Percentiles rank a stretch among this genome's conserved stretches.
phyloP scores from a whole-genome alignment of 2,113 vertebrate species.

The Himantopus leucocephalus region DNA sequence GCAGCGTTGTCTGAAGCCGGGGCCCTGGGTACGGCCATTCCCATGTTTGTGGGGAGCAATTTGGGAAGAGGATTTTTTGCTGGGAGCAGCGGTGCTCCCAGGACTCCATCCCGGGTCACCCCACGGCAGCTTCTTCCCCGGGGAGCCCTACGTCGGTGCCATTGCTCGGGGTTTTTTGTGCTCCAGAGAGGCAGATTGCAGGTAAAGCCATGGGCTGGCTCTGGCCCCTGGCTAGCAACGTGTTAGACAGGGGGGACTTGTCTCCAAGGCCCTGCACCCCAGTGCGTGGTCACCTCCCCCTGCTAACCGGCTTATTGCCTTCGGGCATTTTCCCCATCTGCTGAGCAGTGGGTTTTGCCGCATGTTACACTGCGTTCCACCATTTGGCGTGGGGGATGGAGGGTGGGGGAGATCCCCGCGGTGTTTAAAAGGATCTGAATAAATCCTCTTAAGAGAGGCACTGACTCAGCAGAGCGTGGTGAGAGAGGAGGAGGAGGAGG shows the following conservation, averaged over 20 bases:
- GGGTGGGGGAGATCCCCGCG: neutral
- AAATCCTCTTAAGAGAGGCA: conserved; percentile 39
- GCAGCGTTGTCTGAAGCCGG: neutral
- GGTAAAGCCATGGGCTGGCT: neutral
- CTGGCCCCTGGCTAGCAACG: neutral
- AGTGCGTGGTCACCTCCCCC: neutral
- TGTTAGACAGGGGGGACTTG: neutral
- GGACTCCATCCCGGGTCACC: neutral
- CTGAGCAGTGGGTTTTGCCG: neutral
- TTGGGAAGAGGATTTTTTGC: neutral
- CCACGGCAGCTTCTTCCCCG: neutral
- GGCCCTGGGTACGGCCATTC: neutral
- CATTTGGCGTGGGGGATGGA: neutral
- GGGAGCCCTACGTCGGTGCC: rapidly evolving
- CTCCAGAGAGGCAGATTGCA: neutral
- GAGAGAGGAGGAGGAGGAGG: neutral
- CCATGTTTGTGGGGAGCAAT: rapidly evolving
- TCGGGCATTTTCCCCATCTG: neutral
- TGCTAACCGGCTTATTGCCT: neutral
- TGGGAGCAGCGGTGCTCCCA: neutral
- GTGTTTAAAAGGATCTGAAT: conserved; percentile 24
- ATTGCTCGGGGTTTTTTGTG: neutral
- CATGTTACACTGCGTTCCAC: neutral
- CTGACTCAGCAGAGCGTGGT: conserved; percentile 37
- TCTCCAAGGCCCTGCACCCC: neutral